A percentile compares a stretch with the other conserved stretches of the same genome.
phyloP scores from a whole-genome alignment of 2,113 vertebrate species.

The Plecturocebus donacophilus region DNA sequence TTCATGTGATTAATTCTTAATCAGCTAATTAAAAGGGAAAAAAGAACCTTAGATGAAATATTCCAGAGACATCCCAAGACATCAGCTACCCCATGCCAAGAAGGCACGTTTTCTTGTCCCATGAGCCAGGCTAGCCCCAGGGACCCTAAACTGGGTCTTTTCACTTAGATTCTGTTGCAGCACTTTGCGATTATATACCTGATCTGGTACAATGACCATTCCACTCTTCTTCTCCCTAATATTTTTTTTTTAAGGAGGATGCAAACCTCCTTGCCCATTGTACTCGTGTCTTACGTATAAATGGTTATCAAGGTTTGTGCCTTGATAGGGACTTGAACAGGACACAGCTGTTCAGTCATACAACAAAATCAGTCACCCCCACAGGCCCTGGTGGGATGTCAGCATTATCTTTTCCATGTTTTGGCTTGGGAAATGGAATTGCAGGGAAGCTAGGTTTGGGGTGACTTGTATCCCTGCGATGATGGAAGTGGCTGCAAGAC shows the following conservation, averaged over 20 bases:
- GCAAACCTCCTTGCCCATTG: neutral
- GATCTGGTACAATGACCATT: neutral
- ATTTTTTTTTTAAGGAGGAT: neutral
- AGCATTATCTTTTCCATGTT: neutral
- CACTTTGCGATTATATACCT: neutral
- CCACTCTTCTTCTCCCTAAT: neutral
- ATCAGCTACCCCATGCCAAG: neutral
- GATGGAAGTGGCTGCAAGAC: neutral
- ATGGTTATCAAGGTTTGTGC: neutral
- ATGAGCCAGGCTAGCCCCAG: neutral
- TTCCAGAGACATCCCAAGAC: neutral
- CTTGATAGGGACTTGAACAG: too few species aligned
- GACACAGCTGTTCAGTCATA: too few species aligned
- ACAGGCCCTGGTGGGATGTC: neutral
- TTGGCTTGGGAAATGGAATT: neutral
- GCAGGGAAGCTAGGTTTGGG: neutral
- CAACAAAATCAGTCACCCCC: rapidly evolving
- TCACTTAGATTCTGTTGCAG: neutral
- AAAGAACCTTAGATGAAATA: neutral
- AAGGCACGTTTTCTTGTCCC: neutral
- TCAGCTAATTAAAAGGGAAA: neutral
- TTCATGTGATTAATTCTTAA: neutral
- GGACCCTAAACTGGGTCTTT: neutral
- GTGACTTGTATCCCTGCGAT: neutral
- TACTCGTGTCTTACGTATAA: rapidly evolving